phyloP scores from a whole-genome alignment of 2,113 vertebrate species.

The Tragelaphus strepsiceros region DNA sequence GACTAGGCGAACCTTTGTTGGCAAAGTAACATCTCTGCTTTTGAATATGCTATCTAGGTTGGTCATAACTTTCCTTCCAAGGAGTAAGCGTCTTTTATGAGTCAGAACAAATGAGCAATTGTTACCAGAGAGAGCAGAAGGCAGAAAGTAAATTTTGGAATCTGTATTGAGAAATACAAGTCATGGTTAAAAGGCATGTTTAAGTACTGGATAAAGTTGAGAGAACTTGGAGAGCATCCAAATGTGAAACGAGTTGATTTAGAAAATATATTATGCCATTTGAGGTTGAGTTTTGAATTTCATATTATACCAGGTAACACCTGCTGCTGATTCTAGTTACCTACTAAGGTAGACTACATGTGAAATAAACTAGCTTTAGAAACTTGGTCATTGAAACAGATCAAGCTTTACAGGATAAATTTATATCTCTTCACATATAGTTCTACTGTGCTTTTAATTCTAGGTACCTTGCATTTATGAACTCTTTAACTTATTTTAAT shows the following conservation, averaged over 20 bases:
- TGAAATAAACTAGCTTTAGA: slow-evolving; percentile 28
- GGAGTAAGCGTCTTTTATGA: neutral
- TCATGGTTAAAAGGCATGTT: neutral
- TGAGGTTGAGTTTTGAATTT: neutral
- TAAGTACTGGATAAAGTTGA: slow-evolving; percentile 20
- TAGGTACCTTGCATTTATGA: neutral
- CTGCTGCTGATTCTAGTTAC: neutral
- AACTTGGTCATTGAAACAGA: neutral
- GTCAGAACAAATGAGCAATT: neutral
- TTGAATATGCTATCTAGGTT: no score
- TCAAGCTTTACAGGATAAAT: neutral
- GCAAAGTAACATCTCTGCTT: no score
- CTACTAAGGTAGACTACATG: neutral
- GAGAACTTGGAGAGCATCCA: neutral
- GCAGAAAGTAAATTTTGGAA: neutral
- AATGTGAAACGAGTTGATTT: neutral
- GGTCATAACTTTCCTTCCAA: no score
- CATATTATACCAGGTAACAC: neutral
- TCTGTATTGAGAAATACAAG: slow-evolving; percentile 1
- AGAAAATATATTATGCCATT: neutral
- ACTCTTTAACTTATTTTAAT: slow-evolving; percentile 32
- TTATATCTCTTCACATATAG: neutral
- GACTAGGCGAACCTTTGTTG: no score
- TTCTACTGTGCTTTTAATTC: slow-evolving; percentile 26
- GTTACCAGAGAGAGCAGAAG: neutral